Evolutionary conservation across 2,797 vertebrate genomes (phyloP).

Genomic region (Linurgus olivaceus): DNA sequence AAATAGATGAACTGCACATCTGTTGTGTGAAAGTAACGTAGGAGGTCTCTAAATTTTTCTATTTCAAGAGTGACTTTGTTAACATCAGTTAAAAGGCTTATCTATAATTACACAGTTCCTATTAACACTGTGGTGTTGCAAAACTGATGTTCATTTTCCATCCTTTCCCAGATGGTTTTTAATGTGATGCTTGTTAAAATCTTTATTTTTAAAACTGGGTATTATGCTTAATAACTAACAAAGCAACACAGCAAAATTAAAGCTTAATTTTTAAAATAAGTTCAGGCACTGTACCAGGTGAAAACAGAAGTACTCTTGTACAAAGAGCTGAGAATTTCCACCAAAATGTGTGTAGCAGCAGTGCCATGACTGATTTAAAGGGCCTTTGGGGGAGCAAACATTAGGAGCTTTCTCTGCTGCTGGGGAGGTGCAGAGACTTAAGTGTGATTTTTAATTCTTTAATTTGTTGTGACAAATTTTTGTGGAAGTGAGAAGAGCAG

Average conservation of each 20-base stretch:
- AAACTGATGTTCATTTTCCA: not conserved
- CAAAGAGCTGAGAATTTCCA: not conserved
- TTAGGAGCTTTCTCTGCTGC: not conserved
- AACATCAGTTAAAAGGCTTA: constrained; percentile 15
- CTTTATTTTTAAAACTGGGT: not conserved
- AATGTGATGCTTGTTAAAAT: not conserved
- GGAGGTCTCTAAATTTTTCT: not conserved
- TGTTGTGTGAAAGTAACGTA: not conserved
- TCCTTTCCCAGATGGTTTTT: not conserved
- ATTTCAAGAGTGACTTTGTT: constrained; percentile 24
- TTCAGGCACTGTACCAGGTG: not conserved
- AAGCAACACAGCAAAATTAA: not conserved
- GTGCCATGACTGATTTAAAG: not conserved
- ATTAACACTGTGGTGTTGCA: not conserved
- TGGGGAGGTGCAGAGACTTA: not conserved
- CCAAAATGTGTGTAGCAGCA: not conserved
- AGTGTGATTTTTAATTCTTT: not conserved
- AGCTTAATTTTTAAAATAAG: not conserved
- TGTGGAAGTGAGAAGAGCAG: not conserved
- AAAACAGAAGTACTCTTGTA: not conserved
- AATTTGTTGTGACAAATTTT: not conserved
- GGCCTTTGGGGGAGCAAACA: not conserved
- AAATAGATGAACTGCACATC: not conserved
- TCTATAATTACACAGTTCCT: not conserved
- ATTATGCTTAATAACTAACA: not conserved